A percentile compares a stretch with the other conserved stretches of the same genome.
phyloP scores from a whole-genome alignment of 2,113 vertebrate species.

The Lichenostomus cassidix region DNA sequence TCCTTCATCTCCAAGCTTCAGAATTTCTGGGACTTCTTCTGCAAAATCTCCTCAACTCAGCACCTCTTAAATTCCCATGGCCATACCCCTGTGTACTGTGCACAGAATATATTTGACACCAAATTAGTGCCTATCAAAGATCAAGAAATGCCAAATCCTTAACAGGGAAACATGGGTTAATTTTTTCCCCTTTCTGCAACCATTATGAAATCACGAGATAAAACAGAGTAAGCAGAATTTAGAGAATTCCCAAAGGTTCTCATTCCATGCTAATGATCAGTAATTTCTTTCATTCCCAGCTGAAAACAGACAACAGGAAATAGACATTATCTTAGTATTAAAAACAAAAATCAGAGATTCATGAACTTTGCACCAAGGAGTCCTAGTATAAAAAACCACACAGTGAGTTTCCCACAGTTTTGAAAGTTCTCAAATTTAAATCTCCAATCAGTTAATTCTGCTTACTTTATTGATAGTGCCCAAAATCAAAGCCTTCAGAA shows the following conservation, averaged over 20 bases:
- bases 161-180: fast-evolving
- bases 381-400: neutral
- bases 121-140: neutral
- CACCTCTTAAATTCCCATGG: neutral
- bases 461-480: neutral
- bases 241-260: neutral
- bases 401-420: neutral
- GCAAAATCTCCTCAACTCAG: neutral
- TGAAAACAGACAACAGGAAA: neutral
- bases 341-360: neutral
- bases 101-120: neutral
- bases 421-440: neutral
- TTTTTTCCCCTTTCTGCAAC: neutral
- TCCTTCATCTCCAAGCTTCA: neutral
- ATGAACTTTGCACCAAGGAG: neutral
- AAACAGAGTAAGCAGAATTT: neutral
- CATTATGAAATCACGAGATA: neutral
- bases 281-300: neutral
- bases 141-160: neutral
- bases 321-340: neutral
- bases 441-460: neutral
- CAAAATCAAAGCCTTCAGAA: neutral
- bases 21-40: neutral
- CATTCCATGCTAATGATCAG: neutral
- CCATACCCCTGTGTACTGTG: too few relatives aligned